A percentile compares a stretch with the other conserved stretches of the same genome.
Evolutionary conservation across 2,888 invertebrate species (phyloP).

Genomic region (Diadegma fenestrale): DNA sequence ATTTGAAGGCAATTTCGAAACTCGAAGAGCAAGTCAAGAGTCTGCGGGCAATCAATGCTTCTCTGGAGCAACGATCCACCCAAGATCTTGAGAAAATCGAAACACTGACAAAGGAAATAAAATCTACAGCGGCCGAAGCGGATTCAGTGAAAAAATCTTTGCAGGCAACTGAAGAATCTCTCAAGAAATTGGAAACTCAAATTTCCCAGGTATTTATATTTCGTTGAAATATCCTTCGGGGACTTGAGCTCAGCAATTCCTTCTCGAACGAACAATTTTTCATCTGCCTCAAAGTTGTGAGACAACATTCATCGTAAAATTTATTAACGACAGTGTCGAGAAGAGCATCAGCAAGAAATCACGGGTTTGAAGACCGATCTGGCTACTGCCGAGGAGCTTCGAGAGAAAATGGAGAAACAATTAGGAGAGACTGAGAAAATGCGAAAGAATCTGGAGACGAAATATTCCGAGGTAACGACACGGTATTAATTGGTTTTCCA

Average conservation of each 20-base stretch:
- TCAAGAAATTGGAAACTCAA: neutral
- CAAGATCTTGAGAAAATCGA: slow-evolving; percentile 58
- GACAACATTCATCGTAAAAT: neutral
- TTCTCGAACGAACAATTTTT: neutral
- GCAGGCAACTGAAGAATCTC: slow-evolving; percentile 34
- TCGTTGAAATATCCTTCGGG: neutral
- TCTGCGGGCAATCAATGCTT: slow-evolving; percentile 58
- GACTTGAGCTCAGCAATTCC: neutral
- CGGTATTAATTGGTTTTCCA: neutral
- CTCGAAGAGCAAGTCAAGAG: slow-evolving; percentile 45
- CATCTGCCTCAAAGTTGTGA: neutral
- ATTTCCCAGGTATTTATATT: slow-evolving; percentile 10
- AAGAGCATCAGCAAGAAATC: slow-evolving; percentile 1
- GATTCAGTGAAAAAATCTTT: slow-evolving; percentile 45
- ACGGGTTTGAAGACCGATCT: slow-evolving; percentile 15
- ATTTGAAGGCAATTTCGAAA: slow-evolving; percentile 28
- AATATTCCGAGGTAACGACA: slow-evolving; percentile 32
- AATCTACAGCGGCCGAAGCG: slow-evolving; percentile 43
- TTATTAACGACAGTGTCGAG: neutral
- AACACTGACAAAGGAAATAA: slow-evolving; percentile 61
- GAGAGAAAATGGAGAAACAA: slow-evolving; percentile 14
- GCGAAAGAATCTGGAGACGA: slow-evolving; percentile 15
- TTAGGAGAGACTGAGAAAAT: slow-evolving; percentile 27
- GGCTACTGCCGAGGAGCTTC: neutral
- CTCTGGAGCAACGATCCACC: slow-evolving; percentile 58